Percentiles rank a stretch among this genome's conserved stretches.
These are phyloP conservation scores for Heterotis niloticus DNA, from an alignment of 2,113 vertebrate species.

Conservation along the genomic window DNA sequence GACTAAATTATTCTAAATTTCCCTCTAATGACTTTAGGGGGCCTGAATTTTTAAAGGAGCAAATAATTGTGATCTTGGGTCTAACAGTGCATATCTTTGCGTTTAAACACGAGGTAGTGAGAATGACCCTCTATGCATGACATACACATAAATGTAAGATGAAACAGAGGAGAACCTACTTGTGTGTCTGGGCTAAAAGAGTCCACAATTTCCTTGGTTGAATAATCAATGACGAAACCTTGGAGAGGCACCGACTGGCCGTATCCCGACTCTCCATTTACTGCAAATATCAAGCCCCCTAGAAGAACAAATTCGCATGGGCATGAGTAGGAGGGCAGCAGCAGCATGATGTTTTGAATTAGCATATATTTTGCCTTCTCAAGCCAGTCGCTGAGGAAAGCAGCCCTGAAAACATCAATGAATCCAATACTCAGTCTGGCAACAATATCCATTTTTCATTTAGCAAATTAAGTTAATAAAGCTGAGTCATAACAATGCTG, in stretches of 20 bases:
- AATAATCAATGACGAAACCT: constrained; percentile 90
- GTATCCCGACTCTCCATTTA: constrained; percentile 79
- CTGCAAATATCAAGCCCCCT: constrained; percentile 83
- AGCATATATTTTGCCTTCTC: background rate
- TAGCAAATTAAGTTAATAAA: no score
- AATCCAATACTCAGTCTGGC: background rate
- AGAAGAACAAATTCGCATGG: constrained; percentile 50
- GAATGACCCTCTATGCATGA: background rate
- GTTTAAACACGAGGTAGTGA: no score
- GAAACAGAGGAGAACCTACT: constrained; percentile 58
- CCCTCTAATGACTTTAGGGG: no score
- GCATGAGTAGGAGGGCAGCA: constrained; percentile 21
- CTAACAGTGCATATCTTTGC: no score
- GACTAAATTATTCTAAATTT: no score
- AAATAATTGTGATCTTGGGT: no score
- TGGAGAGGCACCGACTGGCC: constrained; percentile 61
- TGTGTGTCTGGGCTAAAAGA: constrained; percentile 78
- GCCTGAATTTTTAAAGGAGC: no score
- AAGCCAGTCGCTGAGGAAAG: constrained; percentile 23
- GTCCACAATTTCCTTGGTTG: constrained; percentile 81
- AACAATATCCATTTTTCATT: no score
- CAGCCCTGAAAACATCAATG: constrained; percentile 8
- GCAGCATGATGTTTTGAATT: no score
- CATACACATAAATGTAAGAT: no score
- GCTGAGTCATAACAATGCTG: no score